Conservation (phyloP, 23 tunicate genomes). For the Ciona savignyi region DNA sequence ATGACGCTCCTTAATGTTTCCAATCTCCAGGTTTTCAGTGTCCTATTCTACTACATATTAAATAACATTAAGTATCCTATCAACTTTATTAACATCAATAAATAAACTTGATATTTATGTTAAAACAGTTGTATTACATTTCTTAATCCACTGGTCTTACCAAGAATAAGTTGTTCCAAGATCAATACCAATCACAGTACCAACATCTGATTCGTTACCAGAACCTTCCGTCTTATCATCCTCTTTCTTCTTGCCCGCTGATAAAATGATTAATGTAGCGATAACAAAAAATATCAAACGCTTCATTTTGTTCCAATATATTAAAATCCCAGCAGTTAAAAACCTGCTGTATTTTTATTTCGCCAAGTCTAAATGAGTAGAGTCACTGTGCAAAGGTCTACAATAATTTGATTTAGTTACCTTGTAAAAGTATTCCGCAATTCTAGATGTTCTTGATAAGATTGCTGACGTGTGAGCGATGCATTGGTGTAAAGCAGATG, state of each 20-base stretch:
- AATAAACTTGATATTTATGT: too few relatives aligned
- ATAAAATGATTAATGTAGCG: not conserved
- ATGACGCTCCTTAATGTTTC: not conserved
- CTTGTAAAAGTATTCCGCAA: not conserved
- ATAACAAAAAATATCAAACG: not conserved
- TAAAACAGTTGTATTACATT: too few relatives aligned
- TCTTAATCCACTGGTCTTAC: not conserved
- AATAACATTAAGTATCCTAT: not conserved
- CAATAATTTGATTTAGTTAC: too few relatives aligned
- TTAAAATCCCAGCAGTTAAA: too few relatives aligned
- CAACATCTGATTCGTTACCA: constrained; percentile 45
- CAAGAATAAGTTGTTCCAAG: constrained; percentile 83
- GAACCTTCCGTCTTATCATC: constrained; percentile 16
- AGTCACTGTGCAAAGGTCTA: too few relatives aligned
- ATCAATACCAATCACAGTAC: constrained; percentile 83
- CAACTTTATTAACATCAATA: too few relatives aligned
- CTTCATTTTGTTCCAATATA: not conserved
- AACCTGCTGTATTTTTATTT: too few relatives aligned
- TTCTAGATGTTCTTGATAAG: not conserved
- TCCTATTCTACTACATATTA: not conserved
- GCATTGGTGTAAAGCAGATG: not conserved
- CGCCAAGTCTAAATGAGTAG: too few relatives aligned
- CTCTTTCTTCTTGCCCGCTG: not conserved
- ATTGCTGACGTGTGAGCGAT: not conserved
- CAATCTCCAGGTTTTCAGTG: too few relatives aligned